Percentiles rank a stretch among this genome's conserved stretches.
phyloP scores from a whole-genome alignment of 1,140 invertebrate species.

The Hermetia illucens region DNA sequence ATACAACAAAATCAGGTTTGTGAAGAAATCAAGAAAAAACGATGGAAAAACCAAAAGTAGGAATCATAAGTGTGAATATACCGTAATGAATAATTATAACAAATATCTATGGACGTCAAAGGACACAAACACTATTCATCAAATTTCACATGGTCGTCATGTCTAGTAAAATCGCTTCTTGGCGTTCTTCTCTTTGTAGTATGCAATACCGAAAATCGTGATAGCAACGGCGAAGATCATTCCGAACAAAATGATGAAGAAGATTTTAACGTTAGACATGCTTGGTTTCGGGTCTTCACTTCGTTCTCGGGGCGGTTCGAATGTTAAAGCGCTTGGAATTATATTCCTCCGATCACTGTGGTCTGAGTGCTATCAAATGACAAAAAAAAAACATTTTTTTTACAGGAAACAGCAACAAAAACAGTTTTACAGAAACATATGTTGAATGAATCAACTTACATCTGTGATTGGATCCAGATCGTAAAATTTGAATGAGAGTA shows the following conservation, averaged over 20 bases:
- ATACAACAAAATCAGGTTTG: too few relatives aligned
- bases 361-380: conserved; percentile 40
- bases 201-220: conserved; percentile 74
- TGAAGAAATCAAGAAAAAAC: too few relatives aligned
- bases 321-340: conserved; percentile 63
- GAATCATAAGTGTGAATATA: too few relatives aligned
- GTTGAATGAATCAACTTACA: conserved; percentile 37
- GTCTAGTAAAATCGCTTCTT: conserved; percentile 77
- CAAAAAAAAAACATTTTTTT: conserved; percentile 7
- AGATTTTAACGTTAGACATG: conserved; percentile 76
- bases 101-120: too few relatives aligned
- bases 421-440: conserved; percentile 5
- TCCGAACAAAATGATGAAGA: conserved; percentile 67
- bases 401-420: conserved; percentile 2
- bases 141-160: too few relatives aligned
- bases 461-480: conserved; percentile 65
- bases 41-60: too few relatives aligned
- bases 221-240: conserved; percentile 62
- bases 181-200: conserved; percentile 82
- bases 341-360: conserved; percentile 58
- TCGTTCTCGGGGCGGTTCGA: conserved; percentile 74
- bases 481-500: conserved; percentile 81
- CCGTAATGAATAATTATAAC: too few relatives aligned
- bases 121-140: too few relatives aligned
- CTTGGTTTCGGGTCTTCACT: conserved; percentile 75